These are phyloP conservation scores for Anas flavirostris DNA, from an alignment of 2,797 vertebrate genomes.

Conservation along the genomic window DNA sequence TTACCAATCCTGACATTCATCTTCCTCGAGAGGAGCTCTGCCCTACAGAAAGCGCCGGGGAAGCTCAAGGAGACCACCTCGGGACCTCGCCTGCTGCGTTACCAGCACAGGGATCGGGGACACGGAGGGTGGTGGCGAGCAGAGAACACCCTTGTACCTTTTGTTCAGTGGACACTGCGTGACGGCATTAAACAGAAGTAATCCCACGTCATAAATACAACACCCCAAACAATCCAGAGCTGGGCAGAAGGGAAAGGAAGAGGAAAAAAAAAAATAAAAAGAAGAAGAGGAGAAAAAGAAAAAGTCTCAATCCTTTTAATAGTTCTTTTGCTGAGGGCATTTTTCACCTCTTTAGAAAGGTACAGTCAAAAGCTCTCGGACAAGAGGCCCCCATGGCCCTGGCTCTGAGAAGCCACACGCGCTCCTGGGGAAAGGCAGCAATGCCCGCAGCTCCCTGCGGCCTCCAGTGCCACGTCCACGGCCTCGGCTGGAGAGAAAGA, in stretches of 20 bases:
- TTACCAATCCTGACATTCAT: background rate
- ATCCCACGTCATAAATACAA: conserved; percentile 63
- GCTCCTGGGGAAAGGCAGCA: background rate
- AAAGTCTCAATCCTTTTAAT: conserved; percentile 61
- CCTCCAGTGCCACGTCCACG: background rate
- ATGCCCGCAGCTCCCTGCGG: background rate
- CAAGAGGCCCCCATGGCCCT: background rate
- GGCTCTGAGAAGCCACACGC: background rate
- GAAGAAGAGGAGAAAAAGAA: background rate
- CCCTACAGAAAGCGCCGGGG: background rate
- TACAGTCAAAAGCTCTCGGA: conserved; percentile 43
- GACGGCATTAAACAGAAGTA: conserved; percentile 58
- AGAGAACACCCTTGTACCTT: conserved; percentile 72
- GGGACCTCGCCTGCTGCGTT: background rate
- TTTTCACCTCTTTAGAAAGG: conserved; percentile 59
- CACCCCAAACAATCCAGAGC: conserved; percentile 39
- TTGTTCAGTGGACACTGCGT: conserved; percentile 62
- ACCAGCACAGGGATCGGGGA: background rate
- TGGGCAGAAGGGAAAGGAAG: background rate
- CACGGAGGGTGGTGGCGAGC: background rate
- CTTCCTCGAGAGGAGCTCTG: background rate
- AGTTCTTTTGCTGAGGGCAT: conserved; percentile 48
- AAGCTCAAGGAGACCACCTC: background rate
- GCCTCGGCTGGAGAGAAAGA: background rate
- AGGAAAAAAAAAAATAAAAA: background rate